These are phyloP conservation scores for Hephaestus fuliginosus DNA, from an alignment of 2,797 vertebrate genomes.

Conservation along the genomic window DNA sequence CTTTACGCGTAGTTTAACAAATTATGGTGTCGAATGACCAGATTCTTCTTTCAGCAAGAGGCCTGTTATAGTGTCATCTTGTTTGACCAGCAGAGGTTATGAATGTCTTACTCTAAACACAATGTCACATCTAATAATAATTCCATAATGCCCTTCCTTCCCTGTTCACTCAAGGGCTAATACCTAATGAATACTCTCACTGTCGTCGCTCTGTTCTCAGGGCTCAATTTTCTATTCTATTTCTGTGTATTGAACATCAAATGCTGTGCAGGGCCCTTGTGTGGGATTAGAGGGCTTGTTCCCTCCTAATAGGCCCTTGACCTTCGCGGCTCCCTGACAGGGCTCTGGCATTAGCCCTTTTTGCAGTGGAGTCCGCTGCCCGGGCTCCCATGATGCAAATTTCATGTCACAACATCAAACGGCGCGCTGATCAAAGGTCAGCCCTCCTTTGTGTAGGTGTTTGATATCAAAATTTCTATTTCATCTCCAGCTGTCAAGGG, in stretches of 20 bases:
- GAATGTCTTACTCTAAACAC: conserved; percentile 49
- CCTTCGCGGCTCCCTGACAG: conserved; percentile 88
- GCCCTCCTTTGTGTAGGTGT: conserved; percentile 90
- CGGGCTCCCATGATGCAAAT: conserved; percentile 91
- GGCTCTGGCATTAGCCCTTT: conserved; percentile 85
- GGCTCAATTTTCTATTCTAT: conserved; percentile 76
- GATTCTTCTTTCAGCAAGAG: conserved; percentile 13
- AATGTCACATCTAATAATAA: conserved; percentile 50
- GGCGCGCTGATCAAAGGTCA: conserved; percentile 95
- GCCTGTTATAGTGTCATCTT: conserved; percentile 16
- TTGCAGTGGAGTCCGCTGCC: conserved; percentile 79
- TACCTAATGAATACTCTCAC: conserved; percentile 68
- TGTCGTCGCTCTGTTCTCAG: conserved; percentile 58
- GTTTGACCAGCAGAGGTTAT: conserved; percentile 41
- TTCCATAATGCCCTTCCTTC: conserved; percentile 52
- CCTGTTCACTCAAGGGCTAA: conserved; percentile 50
- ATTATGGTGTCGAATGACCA: conserved; percentile 8
- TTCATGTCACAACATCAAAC: conserved; percentile 94
- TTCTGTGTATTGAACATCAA: conserved; percentile 78
- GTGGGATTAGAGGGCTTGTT: conserved; percentile 82
- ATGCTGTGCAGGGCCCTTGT: conserved; percentile 74
- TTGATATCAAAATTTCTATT: conserved; percentile 95
- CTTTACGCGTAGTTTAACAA: conserved; percentile 22
- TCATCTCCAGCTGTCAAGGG: conserved; percentile 90
- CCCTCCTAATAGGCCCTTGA: conserved; percentile 88